phyloP scores from a whole-genome alignment of 2,113 vertebrate genomes.

The Ramphastos sulfuratus region DNA sequence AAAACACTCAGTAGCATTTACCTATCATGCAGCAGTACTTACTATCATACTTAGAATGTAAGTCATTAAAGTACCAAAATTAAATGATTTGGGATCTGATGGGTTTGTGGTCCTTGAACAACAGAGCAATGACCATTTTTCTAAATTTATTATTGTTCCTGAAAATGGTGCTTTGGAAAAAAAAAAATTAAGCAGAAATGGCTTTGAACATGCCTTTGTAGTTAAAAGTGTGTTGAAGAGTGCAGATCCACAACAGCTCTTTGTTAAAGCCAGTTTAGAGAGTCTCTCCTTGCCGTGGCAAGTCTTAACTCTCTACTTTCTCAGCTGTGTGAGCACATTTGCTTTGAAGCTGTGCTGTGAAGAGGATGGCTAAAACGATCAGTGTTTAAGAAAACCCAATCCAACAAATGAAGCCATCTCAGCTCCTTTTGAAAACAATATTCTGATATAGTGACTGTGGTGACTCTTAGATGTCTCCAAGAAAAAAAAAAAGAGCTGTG shows the following conservation, averaged over 20 bases:
- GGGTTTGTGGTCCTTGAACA: background rate
- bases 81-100: background rate
- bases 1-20: background rate
- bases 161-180: background rate
- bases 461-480: background rate
- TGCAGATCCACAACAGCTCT: background rate
- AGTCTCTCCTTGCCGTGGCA: background rate
- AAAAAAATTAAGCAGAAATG: background rate
- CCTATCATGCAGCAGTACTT: background rate
- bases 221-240: background rate
- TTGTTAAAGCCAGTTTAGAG: background rate
- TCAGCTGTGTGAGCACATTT: background rate
- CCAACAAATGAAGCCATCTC: background rate
- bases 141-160: background rate
- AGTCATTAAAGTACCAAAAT: background rate
- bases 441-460: background rate
- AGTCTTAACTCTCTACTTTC: background rate
- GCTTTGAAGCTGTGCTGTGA: background rate
- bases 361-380: background rate
- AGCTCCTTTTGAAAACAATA: background rate
- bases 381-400: background rate
- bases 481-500: background rate
- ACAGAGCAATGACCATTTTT: background rate
- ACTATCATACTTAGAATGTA: background rate
- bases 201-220: background rate